Evolutionary conservation across 2,888 invertebrate genomes (phyloP).

Genomic region (Galerucella pusilla): DNA sequence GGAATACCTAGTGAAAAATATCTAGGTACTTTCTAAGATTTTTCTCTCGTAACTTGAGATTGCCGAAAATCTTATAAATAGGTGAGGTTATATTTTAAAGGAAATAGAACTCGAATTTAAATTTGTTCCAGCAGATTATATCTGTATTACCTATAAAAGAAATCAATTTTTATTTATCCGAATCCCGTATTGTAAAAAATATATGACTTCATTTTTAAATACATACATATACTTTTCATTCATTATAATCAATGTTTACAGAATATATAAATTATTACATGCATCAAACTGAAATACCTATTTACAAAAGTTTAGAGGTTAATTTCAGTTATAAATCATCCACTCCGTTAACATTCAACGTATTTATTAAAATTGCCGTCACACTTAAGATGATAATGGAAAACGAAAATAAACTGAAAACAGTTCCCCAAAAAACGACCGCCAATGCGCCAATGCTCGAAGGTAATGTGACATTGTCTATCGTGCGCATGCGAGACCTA

Average conservation of each 20-base stretch:
- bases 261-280: background rate
- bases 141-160: background rate
- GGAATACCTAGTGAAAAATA: too few species aligned
- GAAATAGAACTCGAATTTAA: background rate
- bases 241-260: background rate
- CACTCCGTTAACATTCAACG: background rate
- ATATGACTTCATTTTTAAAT: background rate
- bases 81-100: too few species aligned
- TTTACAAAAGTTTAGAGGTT: background rate
- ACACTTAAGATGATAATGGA: background rate
- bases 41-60: too few species aligned
- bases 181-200: background rate
- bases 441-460: slow-evolving; percentile 41
- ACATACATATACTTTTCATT: background rate
- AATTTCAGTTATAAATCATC: background rate
- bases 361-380: background rate
- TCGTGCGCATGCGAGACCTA: slow-evolving; percentile 48
- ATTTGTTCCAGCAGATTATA: background rate
- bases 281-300: slow-evolving; percentile 3
- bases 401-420: background rate
- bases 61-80: too few species aligned
- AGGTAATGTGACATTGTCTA: slow-evolving; percentile 42
- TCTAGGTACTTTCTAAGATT: too few species aligned
- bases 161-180: background rate
- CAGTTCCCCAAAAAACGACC: slow-evolving; percentile 9